Conservation (phyloP, 2,888 invertebrate genomes). For the Meiosimyza decipiens region DNA sequence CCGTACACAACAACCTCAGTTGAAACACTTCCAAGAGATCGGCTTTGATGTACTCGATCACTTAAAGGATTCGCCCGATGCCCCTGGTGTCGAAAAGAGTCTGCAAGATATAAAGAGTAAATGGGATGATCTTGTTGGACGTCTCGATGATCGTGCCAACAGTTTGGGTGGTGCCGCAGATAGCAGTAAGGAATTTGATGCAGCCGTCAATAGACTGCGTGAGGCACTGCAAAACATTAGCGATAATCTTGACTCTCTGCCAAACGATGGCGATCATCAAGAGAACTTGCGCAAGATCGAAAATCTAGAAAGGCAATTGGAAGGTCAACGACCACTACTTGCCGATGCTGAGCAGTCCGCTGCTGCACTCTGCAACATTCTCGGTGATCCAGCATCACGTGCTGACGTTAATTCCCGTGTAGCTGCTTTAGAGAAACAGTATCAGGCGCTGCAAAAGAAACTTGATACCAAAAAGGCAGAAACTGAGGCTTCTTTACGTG, state of each 20-base stretch:
- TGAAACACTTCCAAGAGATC: constrained; percentile 85
- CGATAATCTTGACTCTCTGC: constrained; percentile 86
- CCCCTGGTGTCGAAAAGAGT: constrained; percentile 76
- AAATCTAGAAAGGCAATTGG: constrained; percentile 86
- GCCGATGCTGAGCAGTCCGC: constrained; percentile 92
- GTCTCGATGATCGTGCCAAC: constrained; percentile 88
- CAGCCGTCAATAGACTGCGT: constrained; percentile 82
- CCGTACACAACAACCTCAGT: constrained; percentile 89
- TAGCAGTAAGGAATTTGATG: constrained; percentile 92
- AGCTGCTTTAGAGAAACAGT: constrained; percentile 86
- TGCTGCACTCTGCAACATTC: constrained; percentile 84
- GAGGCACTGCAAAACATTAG: constrained; percentile 89
- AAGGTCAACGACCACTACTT: constrained; percentile 87
- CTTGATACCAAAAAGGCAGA: constrained; percentile 90
- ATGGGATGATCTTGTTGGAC: constrained; percentile 85
- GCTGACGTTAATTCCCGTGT: constrained; percentile 92
- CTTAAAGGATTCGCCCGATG: constrained; percentile 72
- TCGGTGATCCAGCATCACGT: constrained; percentile 89
- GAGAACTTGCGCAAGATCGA: constrained; percentile 89
- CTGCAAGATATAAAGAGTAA: constrained; percentile 77
- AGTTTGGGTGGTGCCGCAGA: constrained; percentile 92
- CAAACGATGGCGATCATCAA: constrained; percentile 84
- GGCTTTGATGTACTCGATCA: constrained; percentile 79
- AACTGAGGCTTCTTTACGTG: constrained; percentile 85
- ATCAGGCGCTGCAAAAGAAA: constrained; percentile 89